Evolutionary conservation across 2,797 vertebrate species (phyloP).

Genomic region (Nothura maculosa): DNA sequence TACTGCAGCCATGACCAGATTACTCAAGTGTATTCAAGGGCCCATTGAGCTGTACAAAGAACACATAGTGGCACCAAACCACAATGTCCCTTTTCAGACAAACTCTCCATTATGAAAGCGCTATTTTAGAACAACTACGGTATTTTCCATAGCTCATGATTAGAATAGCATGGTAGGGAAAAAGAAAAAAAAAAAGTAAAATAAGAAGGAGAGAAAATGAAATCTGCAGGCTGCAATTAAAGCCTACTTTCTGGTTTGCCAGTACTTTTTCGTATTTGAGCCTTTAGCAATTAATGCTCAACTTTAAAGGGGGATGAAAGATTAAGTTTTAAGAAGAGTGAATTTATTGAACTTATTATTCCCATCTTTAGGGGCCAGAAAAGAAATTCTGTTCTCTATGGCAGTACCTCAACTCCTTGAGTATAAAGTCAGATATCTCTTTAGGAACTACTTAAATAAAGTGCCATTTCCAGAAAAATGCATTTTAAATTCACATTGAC

Average conservation of each 20-base stretch:
- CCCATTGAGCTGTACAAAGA: background rate
- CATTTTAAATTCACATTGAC: background rate
- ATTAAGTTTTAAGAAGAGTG: background rate
- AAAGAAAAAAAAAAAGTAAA: background rate
- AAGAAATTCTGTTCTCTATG: background rate
- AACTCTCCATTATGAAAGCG: background rate
- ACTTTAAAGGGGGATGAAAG: background rate
- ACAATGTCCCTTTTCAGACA: background rate
- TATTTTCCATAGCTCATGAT: background rate
- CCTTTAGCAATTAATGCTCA: background rate
- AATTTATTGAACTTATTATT: background rate
- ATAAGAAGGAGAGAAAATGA: background rate
- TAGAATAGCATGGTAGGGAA: background rate
- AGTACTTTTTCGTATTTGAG: background rate
- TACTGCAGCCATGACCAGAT: background rate
- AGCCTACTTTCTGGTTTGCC: background rate
- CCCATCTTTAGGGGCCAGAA: background rate
- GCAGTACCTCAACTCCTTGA: background rate
- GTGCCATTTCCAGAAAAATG: background rate
- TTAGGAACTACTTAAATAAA: background rate
- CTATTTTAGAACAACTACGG: background rate
- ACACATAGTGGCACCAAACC: background rate
- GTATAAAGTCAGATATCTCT: background rate
- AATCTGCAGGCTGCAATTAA: background rate
- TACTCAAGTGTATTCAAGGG: background rate